Evolutionary conservation across 2,797 vertebrate species (phyloP), one percentile per base, ranked within the genome.

Genomic region (Catostomus latipinnis): DNA sequence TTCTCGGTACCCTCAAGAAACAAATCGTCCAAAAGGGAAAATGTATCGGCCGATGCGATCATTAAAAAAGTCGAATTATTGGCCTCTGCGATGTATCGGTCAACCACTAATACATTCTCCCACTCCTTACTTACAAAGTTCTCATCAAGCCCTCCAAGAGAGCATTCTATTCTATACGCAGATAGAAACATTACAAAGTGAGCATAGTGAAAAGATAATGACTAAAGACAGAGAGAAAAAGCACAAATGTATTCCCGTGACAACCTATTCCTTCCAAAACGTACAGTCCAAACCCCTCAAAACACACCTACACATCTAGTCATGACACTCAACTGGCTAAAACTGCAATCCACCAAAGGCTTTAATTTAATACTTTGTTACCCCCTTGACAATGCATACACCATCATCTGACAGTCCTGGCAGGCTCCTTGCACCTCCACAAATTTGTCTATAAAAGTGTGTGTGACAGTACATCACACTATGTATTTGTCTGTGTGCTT

Each of bases 341-440:
- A 71, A 48, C 8, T 46, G 46, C 14, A 5, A 6, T 46, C 46
- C 13, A 58, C 6, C 6, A n/a, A 57, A 45, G 50, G 45, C 45
- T 68, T 58, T 50, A 65, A 62, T 63, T 63, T 63, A 8, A 63
- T 43, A 63, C 22, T 46, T 58, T 49, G 56, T 14, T 34, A 76
- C 63, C 56, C 56, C 53, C 18, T 5, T 58, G 52, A 56, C 62
- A 56, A 60, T 46, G 22, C 61, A 12, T 63, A 13, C 12, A 63
- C 11, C 61, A 8, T 18, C 43, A 57, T 76, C 67, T 68, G 63
- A 61, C 46, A 48, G 10, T 50, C 73, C 48, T 52, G 48, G 66
- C 72, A 77, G 65, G 65, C 22, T 78, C 18, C 63, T 70, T 81
- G 60, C 53, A 45, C 46, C 13, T 78, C 57, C 8, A 71, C 66